Conservation (phyloP, 2,888 invertebrate species). For the Nephrotoma flavescens region DNA sequence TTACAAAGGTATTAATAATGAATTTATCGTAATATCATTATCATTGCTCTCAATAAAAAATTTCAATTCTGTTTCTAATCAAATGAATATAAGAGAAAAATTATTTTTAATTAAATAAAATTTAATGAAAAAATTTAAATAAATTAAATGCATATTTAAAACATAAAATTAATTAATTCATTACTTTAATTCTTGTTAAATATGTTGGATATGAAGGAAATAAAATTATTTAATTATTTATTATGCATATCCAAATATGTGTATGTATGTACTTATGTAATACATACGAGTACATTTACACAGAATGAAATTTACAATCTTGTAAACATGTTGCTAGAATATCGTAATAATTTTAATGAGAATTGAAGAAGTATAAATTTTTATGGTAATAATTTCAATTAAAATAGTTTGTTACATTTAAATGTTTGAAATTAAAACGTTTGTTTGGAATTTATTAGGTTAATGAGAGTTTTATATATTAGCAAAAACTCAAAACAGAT, state of each 20-base stretch:
- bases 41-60: too few relatives aligned
- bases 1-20: too few relatives aligned
- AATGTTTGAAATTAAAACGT: background rate
- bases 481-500: too few relatives aligned
- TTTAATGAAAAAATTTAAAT: background rate
- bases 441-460: background rate
- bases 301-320: background rate
- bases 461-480: background rate
- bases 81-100: background rate
- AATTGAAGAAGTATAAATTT: background rate
- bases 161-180: background rate
- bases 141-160: background rate
- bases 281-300: background rate
- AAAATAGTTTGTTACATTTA: background rate
- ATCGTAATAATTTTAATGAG: background rate
- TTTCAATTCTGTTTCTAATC: too few relatives aligned
- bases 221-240: background rate
- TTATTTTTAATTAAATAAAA: background rate
- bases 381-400: background rate
- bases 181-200: background rate
- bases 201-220: background rate
- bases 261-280: background rate
- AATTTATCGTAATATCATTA: too few relatives aligned
- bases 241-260: background rate
- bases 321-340: background rate